Conservation (phyloP, 1,140 invertebrate genomes). For the Apis cerana region DNA sequence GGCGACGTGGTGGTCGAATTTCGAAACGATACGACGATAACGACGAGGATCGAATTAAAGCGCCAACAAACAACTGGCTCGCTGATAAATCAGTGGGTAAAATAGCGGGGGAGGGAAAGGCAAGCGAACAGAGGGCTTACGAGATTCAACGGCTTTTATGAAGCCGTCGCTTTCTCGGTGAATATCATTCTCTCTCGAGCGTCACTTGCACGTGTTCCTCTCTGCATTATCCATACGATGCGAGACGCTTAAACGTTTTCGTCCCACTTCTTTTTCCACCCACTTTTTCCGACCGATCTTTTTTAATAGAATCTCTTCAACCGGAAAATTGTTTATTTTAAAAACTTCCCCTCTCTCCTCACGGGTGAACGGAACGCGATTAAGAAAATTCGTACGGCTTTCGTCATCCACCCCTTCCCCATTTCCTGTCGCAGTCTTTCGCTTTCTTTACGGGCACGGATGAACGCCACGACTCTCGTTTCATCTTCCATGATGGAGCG, state of each 20-base stretch:
- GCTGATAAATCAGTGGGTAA: slow-evolving; percentile 68
- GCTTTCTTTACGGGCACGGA: background rate
- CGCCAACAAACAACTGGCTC: background rate
- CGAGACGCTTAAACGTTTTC: slow-evolving; percentile 15
- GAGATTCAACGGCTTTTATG: slow-evolving; percentile 40
- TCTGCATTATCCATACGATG: background rate
- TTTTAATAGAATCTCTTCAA: background rate
- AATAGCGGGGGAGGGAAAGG: slow-evolving; percentile 66
- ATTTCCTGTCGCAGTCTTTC: background rate
- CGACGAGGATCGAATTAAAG: background rate
- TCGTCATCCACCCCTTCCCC: too few species aligned
- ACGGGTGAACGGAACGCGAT: background rate
- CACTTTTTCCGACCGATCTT: background rate
- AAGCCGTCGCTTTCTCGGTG: slow-evolving; percentile 12
- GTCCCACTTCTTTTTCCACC: too few species aligned
- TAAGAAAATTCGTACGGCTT: background rate
- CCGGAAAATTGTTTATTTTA: background rate
- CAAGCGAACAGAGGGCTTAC: slow-evolving; percentile 50
- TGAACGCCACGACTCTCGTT: too few species aligned
- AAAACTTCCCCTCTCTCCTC: background rate
- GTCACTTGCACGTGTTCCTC: slow-evolving; percentile 48
- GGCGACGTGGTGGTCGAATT: too few species aligned
- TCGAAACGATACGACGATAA: background rate
- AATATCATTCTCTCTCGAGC: slow-evolving; percentile 38
- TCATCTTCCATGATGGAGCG: background rate